phyloP scores from a whole-genome alignment of 1,140 invertebrate species.

The Macrosteles quadrilineatus region DNA sequence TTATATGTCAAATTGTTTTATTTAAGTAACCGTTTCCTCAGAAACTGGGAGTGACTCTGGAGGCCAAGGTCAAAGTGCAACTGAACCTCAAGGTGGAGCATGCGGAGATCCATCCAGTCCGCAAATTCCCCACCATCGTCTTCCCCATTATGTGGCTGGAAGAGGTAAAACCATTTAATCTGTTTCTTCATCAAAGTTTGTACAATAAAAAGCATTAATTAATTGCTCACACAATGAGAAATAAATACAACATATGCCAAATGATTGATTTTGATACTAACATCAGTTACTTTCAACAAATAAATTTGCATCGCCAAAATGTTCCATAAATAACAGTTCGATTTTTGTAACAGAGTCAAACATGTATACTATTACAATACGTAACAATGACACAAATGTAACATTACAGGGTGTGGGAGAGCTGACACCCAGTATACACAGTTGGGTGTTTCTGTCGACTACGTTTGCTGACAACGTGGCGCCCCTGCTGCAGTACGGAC shows the following conservation, averaged over 20 bases:
- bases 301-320: too few relatives aligned
- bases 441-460: slow-evolving; percentile 76
- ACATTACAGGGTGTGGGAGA: slow-evolving; percentile 77
- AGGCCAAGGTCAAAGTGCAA: slow-evolving; percentile 78
- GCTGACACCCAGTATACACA: slow-evolving; percentile 69
- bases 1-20: too few relatives aligned
- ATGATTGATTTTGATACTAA: too few relatives aligned
- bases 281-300: too few relatives aligned
- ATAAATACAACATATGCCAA: too few relatives aligned
- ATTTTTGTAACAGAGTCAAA: too few relatives aligned
- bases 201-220: too few relatives aligned
- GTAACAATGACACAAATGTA: too few relatives aligned
- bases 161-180: slow-evolving; percentile 59
- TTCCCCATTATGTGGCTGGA: slow-evolving; percentile 89
- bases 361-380: too few relatives aligned
- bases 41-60: slow-evolving; percentile 83
- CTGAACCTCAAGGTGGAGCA: slow-evolving; percentile 77
- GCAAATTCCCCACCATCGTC: slow-evolving; percentile 75
- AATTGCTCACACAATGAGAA: too few relatives aligned
- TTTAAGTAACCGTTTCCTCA: slow-evolving; percentile 52
- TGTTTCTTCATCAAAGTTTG: too few relatives aligned
- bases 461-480: slow-evolving; percentile 68
- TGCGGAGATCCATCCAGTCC: slow-evolving; percentile 66
- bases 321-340: too few relatives aligned
- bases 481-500: slow-evolving; percentile 68